Base-by-base conservation (phyloP, 2,113 vertebrate species). In the Bombycilla garrulus region DNA sequence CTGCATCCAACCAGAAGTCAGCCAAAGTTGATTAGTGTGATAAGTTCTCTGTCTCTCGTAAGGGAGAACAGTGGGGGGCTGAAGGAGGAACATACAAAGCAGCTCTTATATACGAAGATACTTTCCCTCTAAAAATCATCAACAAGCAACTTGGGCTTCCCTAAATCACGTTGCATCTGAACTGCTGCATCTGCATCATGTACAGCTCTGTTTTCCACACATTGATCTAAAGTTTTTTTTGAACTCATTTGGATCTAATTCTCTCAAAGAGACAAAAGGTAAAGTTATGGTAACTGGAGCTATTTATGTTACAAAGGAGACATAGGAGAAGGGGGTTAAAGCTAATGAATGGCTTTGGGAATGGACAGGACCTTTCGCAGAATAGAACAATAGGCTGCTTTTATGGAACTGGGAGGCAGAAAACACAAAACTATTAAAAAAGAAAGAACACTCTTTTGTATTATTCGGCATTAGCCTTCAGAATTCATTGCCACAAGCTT, bases 391-490 rank as follows among this genome's bases (percentile, higher is more conserved):
- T 93, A 81, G 80, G 31, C 65, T 36, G 76, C 86, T 94, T 96
- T 96, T 95, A 94, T 83, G 72, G 87, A 90, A 92, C 90, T 22
- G 65, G 69, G 92, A 95, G 90, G 70, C 76, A 92, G 82, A 93
- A 96, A 94, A 94, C 76, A 95, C 76, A 94, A 90, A 97, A 95
- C 92, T 96, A 74, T 94, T 81, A 92, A 88, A 93, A 88, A 90
- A 86, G 89, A 95, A 95, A 95, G 90, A 96, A 93, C 16, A 16
- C 53, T 67, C 85, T 77, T 95, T 93, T 95, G 90, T 96, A 38
- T 74, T 88, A 81, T 81, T 80, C 10, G 0, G n/a, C 81, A 83
- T 71, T 90, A 92, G 81, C 87, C 81, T 88, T 88, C 83, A 95
- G 86, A 97, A 81, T 48, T 84, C 88, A 57, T 19, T 3, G 6